Conservation (phyloP, 2,797 vertebrate species). For the Fratercula arctica region DNA sequence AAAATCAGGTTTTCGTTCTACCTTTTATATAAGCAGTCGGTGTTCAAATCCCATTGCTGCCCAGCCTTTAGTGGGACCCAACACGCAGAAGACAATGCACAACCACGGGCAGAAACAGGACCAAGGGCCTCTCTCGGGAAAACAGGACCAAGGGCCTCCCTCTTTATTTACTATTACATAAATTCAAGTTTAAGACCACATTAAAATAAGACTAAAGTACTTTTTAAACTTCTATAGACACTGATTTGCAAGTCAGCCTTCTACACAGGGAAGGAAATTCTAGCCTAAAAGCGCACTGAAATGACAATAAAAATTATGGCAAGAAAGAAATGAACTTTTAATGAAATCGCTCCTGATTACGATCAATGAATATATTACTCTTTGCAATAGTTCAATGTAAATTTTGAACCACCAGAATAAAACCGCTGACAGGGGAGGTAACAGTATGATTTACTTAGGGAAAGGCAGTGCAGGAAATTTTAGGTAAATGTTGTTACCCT, state of each 20-base stretch:
- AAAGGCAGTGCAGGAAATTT: background rate
- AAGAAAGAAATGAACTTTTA: background rate
- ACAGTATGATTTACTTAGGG: background rate
- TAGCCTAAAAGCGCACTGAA: background rate
- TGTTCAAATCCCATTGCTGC: background rate
- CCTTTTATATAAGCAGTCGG: background rate
- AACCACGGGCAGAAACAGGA: background rate
- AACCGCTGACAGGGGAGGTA: background rate
- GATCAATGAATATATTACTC: background rate
- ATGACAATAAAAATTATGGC: background rate
- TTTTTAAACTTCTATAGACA: background rate
- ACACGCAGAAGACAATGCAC: background rate
- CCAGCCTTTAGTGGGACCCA: background rate
- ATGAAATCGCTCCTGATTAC: background rate
- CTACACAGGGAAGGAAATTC: background rate
- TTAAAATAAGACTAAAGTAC: background rate
- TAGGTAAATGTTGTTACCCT: background rate
- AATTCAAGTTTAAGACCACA: background rate
- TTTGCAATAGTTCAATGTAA: background rate
- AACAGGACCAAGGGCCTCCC: no score
- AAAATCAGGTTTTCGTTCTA: slow-evolving; percentile 18
- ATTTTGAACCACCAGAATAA: background rate
- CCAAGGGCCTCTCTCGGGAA: background rate
- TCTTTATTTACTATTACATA: background rate
- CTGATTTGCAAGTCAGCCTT: background rate